phyloP scores from a whole-genome alignment of 1,140 invertebrate genomes.

The Sitodiplosis mosellana region DNA sequence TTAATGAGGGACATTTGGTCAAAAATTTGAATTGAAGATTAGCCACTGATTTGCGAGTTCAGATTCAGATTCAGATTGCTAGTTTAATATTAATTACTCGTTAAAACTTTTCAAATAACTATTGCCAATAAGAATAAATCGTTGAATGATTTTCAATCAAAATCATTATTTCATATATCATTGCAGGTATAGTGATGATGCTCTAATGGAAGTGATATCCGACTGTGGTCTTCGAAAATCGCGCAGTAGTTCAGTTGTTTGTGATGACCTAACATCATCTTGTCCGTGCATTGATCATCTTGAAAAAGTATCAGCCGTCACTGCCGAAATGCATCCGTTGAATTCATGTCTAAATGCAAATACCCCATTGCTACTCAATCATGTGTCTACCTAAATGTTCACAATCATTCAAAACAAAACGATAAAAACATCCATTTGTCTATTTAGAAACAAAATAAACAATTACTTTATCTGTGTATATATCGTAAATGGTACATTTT shows the following conservation, averaged over 20 bases:
- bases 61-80: no score
- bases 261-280: constrained; percentile 21
- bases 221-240: constrained; percentile 24
- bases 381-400: not conserved
- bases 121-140: not conserved
- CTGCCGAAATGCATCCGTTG: constrained; percentile 5
- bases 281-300: constrained; percentile 27
- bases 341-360: constrained; percentile 21
- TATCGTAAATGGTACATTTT: no score
- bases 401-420: no score
- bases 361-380: constrained; percentile 14
- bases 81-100: no score
- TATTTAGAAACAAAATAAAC: no score
- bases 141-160: not conserved
- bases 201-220: constrained; percentile 31
- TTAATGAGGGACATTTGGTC: no score
- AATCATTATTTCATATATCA: constrained; percentile 3
- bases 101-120: not conserved
- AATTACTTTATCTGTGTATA: no score
- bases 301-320: constrained; percentile 7
- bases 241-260: constrained; percentile 18
- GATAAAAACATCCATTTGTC: no score
- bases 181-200: constrained; percentile 33
- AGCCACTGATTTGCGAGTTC: no score
- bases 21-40: no score